These are phyloP conservation scores for Rhodeus uyekii DNA, from an alignment of 2,797 vertebrate species.

Conservation along the genomic window DNA sequence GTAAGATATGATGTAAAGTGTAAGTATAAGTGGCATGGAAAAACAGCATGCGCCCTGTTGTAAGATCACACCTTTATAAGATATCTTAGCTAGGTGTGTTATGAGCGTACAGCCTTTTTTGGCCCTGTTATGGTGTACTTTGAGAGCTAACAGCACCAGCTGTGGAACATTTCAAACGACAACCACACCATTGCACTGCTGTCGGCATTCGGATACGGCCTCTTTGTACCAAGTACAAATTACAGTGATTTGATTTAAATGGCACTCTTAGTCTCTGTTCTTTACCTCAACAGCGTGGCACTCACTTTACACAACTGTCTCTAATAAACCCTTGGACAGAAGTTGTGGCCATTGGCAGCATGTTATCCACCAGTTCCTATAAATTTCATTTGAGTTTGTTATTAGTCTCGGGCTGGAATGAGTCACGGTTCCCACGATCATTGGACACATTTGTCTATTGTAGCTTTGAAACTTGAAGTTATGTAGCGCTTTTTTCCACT, in stretches of 20 bases:
- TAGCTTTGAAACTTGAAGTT: neutral
- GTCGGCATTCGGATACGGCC: neutral
- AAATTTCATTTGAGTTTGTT: neutral
- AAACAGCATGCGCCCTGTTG: neutral
- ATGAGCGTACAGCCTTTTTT: neutral
- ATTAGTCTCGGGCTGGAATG: neutral
- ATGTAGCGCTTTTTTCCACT: neutral
- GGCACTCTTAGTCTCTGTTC: neutral
- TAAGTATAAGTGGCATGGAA: neutral
- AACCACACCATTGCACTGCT: conserved; percentile 32
- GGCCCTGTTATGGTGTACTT: conserved; percentile 11
- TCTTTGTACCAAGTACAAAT: conserved; percentile 42
- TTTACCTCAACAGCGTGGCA: conserved; percentile 7
- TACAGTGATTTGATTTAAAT: conserved; percentile 37
- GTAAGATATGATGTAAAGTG: too few species aligned
- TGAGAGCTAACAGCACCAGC: conserved; percentile 31
- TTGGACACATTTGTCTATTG: neutral
- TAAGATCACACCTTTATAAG: conserved; percentile 4
- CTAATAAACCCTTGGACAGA: conserved; percentile 17
- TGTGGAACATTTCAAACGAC: conserved; percentile 30
- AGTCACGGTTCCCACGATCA: neutral
- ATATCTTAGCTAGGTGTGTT: conserved; percentile 24
- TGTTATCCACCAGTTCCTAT: neutral
- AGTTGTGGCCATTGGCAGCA: neutral
- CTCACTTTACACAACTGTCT: neutral